Evolutionary conservation across 1,140 invertebrate genomes (phyloP), one percentile per base, ranked within the genome.

Genomic region (Bilobella aurantiaca): DNA sequence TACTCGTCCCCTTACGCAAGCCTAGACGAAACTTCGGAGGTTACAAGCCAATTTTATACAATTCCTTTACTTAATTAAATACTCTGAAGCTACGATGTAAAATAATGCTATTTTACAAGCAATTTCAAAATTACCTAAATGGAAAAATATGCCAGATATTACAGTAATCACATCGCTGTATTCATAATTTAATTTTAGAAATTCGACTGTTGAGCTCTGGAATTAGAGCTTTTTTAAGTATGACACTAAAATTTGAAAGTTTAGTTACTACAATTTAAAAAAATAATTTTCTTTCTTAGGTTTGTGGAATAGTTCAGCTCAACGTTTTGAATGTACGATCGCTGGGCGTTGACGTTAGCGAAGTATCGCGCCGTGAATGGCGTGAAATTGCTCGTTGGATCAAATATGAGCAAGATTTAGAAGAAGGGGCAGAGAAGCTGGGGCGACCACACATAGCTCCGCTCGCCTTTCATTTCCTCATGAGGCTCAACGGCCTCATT

Each of bases 321-420:
- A 31, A 62, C 46, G 59, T 62, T 3, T 27, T 62, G 3, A 62
- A 23, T 8, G 59, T 27, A 16, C 18, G 46, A 12, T 42, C 30
- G 5, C 84, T 37, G 85, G 86, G 0, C 73, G 82, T 8, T 82
- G 86, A 0, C 72, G 76, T 2, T 46, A 73, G 57, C 27, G 46
- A 49, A 30, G 25, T 18, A 37, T 25, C 3, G 69, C 90, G 93
- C 46, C 82, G 87, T 3, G 89, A 95, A 77, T 96, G 93, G 93
- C 89, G 92, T 74, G 93, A 97, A 78, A 95, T 91, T 0, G 93
- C 93, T 0, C 84, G 93, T 64, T 95, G 91, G 92, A 93, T 96
- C 73, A 94, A 95, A 73, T 95, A 95, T 78, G 92, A 95, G 78
- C 92, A 95, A 76, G 89, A 93, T 75, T 88, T 94, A 12, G 90